Conservation (phyloP, 2,888 invertebrate genomes). For the Acanthococcus lagerstroemiae region DNA sequence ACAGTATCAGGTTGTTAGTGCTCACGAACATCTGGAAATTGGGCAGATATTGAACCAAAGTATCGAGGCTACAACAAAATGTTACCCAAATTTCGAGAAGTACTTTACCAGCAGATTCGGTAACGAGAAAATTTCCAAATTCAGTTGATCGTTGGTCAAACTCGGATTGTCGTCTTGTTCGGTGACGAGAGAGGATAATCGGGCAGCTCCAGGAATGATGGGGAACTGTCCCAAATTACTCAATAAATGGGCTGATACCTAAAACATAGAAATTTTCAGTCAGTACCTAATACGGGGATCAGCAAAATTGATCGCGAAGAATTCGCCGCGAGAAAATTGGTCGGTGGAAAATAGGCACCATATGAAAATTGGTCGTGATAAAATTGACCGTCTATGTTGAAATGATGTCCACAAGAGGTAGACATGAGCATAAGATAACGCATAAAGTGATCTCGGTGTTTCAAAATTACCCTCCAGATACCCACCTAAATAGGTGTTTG, state of each 20-base stretch:
- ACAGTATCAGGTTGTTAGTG: conserved; percentile 50
- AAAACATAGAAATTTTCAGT: conserved; percentile 31
- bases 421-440: no score
- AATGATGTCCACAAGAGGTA: no score
- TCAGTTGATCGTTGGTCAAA: conserved; percentile 58
- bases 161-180: conserved; percentile 83
- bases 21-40: conserved; percentile 29
- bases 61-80: not conserved
- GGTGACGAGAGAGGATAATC: conserved; percentile 77
- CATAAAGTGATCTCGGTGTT: no score
- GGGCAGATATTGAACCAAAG: not conserved
- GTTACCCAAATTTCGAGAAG: not conserved
- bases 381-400: no score
- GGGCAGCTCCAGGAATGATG: conserved; percentile 76
- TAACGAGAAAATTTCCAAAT: conserved; percentile 68
- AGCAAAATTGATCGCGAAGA: no score
- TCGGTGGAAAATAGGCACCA: no score
- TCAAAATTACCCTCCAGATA: no score
- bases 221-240: conserved; percentile 93
- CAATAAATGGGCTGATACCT: conserved; percentile 76
- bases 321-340: no score
- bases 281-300: no score
- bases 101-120: conserved; percentile 61
- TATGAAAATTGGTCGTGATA: no score
- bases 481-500: no score